Base-by-base conservation (phyloP, 2,888 invertebrate genomes). In the Diplolepis rosae region DNA sequence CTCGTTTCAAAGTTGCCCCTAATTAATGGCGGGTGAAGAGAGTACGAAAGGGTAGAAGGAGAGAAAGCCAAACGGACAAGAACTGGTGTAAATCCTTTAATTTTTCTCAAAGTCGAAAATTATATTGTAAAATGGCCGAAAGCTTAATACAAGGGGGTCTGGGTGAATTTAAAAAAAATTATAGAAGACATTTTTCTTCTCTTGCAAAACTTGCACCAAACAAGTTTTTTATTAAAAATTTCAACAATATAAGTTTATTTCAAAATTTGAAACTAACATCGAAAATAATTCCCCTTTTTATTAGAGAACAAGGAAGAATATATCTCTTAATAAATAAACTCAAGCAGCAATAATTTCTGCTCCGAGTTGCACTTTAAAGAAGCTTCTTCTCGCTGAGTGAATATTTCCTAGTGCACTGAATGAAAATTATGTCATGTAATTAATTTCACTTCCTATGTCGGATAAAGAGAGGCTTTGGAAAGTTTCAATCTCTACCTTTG, bases 11-110 rank as follows among this genome's bases (percentile, higher is more conserved):
- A 61, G 35, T 61, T 61, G 24, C 22, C 24, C 13, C 56, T 61
- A 61, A 61, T 61, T 61, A 61, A 61, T 39, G 9, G 56, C 6
- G 24, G 39, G 61, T 61, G 24, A 61, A 61, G 61, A 61, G 24
- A 61, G 32, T 6, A 35, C 24, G 35, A n/a, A 35, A 27, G 24
- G 35, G 32, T 4, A 35, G 32, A 22, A 35, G 56, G 35, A 39
- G 32, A 61, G 22, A 22, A 32, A 61, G 2, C 5, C n/a, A 24
- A 51, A 27, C 11, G 35, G 9, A 1, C 6, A 9, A 35, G 35
- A 39, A 61, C 11, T 61, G 13, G 13, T 13, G 2, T 61, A 24
- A 61, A 39, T 18, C 18, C 6, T 61, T 61, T 39, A 61, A 22
- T 61, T 7, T 39, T 24, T 22, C 24, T 22, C 7, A 39, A 22